Percentiles rank a stretch among this genome's conserved stretches.
Conservation (phyloP, 1,140 invertebrate genomes). For the Yoshiicerus persimilis region DNA sequence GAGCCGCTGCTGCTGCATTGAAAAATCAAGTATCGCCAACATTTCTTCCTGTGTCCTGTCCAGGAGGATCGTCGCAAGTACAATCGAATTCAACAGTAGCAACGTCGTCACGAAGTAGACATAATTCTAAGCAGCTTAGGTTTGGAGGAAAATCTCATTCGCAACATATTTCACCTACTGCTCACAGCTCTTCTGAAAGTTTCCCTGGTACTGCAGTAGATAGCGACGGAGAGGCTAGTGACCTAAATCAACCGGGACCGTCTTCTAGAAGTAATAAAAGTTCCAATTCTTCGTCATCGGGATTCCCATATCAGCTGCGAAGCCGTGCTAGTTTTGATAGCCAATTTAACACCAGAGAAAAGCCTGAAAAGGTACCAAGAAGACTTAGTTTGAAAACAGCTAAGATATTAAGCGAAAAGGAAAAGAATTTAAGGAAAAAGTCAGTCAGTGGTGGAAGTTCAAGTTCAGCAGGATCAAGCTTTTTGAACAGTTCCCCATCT, state of each 20-base stretch:
- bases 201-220: background rate
- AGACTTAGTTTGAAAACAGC: constrained; percentile 28
- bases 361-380: background rate
- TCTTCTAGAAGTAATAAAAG: constrained; percentile 25
- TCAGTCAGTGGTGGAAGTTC: background rate
- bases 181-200: background rate
- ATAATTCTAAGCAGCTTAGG: background rate
- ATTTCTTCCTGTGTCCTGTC: background rate
- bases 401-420: constrained; percentile 47
- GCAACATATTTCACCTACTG: background rate
- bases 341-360: constrained; percentile 2
- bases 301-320: constrained; percentile 40
- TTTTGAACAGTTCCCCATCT: background rate
- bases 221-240: background rate
- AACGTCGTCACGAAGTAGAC: background rate
- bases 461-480: background rate
- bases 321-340: constrained; percentile 33
- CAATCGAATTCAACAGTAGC: background rate
- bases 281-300: background rate
- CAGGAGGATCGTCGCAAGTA: background rate
- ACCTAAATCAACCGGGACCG: constrained; percentile 22
- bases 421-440: constrained; percentile 39
- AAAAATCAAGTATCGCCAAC: background rate
- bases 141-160: background rate
- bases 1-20: constrained; percentile 30